Base-by-base conservation (phyloP, 2,888 invertebrate species). In the Biston betularia region DNA sequence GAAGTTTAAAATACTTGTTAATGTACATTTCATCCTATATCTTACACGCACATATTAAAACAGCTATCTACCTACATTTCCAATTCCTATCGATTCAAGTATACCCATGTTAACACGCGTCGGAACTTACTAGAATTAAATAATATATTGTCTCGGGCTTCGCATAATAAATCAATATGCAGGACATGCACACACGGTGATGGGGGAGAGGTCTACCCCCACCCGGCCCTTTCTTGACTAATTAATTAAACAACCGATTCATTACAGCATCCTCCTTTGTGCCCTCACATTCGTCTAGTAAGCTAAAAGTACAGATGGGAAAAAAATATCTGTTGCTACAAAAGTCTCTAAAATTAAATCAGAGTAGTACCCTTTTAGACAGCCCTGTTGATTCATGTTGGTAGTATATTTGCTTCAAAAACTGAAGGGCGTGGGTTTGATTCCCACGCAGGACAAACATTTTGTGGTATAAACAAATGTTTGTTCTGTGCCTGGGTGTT, bases 231-330 rank as follows among this genome's bases (percentile, higher is more conserved):
- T 93, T 93, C 94, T 94, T 94, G 92, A 92, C 93, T 95, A 95
- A 95, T 96, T 96, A 96, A 95, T 96, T 95, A 95, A 95, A 95
- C 95, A 95, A 95, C 95, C 95, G 95, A 95, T 96, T 96, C 95
- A 95, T 96, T 96, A 95, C 94, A 93, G 86, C 88, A 87, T 88
- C 91, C 88, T 92, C 92, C 88, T 92, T 90, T 92, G 91, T 92
- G 80, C 90, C 89, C 90, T 90, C 89, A 89, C 93, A 93, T 93
- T 89, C 93, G 89, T 92, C 92, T 92, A 86, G 84, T 77, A 82
- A 82, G 82, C 77, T 76, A 71, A 68, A 79, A 77, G 89, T 88
- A 85, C 71, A 69, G 90, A 82, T 77, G 81, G 87, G 84, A 88
- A 14, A 61, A 57, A 11, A 57, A 15, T 10, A 11, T 15, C 1